These are phyloP conservation scores for Hedya salicella DNA, from an alignment of 2,888 invertebrate genomes.

Conservation along the genomic window DNA sequence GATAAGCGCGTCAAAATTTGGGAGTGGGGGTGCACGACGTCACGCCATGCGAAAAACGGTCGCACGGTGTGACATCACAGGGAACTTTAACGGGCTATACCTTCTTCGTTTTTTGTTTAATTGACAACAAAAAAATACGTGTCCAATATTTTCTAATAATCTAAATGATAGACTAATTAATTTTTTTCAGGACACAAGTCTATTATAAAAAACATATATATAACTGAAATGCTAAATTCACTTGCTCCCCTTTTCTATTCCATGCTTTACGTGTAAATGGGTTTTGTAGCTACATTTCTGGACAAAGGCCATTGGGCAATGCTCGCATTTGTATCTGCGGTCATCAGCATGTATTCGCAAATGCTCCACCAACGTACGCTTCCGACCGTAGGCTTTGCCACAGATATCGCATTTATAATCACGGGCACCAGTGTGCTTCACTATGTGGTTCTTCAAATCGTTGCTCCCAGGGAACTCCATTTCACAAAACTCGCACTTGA, in stretches of 20 bases:
- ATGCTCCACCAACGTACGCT: conserved; percentile 50
- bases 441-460: conserved; percentile 64
- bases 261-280: conserved; percentile 16
- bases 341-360: conserved; percentile 50
- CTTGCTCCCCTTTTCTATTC: not conserved
- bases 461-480: conserved; percentile 61
- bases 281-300: conserved; percentile 19
- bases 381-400: conserved; percentile 52
- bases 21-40: no score
- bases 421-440: conserved; percentile 63
- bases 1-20: no score
- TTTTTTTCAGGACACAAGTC: no score
- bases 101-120: no score
- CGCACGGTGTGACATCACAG: no score
- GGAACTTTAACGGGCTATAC: no score
- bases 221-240: no score
- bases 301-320: conserved; percentile 26
- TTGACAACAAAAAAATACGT: no score
- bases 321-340: conserved; percentile 28
- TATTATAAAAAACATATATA: no score
- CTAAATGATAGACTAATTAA: no score
- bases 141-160: no score
- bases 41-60: no score
- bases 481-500: conserved; percentile 52
- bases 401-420: conserved; percentile 67